These are phyloP conservation scores for Peromyscus melanophrys DNA, from an alignment of 2,797 vertebrate species.

Conservation along the genomic window DNA sequence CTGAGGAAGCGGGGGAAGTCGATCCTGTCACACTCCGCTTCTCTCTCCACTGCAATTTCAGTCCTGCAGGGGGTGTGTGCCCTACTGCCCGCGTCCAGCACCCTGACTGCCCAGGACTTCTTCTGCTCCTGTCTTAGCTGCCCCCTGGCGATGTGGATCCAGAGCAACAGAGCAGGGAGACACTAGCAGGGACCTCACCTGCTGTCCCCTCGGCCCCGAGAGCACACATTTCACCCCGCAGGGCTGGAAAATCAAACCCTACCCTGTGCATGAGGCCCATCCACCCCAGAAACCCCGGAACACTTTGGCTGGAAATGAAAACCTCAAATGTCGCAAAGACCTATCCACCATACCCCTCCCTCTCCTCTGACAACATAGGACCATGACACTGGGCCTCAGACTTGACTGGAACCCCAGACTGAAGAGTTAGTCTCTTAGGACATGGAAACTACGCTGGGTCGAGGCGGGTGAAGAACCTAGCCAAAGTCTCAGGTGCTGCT, in stretches of 20 bases:
- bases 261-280: background rate
- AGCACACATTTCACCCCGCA: background rate
- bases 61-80: too few relatives aligned
- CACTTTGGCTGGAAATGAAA: background rate
- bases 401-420: background rate
- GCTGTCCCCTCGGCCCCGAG: background rate
- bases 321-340: background rate
- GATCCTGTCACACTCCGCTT: rapidly evolving
- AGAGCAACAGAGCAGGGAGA: background rate
- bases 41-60: background rate
- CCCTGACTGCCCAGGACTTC: background rate
- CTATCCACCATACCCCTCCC: too few relatives aligned
- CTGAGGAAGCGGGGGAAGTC: background rate
- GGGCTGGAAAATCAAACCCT: background rate
- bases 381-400: background rate
- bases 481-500: background rate
- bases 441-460: rapidly evolving
- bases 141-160: background rate
- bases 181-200: background rate
- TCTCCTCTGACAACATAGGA: background rate
- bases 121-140: background rate
- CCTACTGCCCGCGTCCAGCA: background rate
- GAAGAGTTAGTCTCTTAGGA: background rate
- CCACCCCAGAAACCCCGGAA: background rate
- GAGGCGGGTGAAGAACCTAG: background rate